These are phyloP conservation scores for Anguilla marmorata DNA, from an alignment of 2,797 vertebrate genomes.

Conservation along the genomic window DNA sequence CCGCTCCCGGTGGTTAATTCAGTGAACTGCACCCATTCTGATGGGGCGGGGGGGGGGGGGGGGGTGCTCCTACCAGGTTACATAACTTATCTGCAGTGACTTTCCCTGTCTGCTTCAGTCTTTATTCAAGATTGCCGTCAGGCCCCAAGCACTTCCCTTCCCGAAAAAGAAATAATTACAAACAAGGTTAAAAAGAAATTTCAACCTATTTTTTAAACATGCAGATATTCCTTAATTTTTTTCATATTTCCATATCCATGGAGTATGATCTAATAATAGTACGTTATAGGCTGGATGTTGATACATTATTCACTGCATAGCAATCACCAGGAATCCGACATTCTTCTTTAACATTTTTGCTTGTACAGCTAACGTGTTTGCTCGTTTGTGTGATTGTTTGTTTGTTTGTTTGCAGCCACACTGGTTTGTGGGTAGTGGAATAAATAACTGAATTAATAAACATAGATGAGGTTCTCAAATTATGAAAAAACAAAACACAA, in stretches of 20 bases:
- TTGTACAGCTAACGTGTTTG: neutral
- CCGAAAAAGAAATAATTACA: neutral
- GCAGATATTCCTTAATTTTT: neutral
- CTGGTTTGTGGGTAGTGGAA: neutral
- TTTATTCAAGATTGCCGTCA: slow-evolving; percentile 30
- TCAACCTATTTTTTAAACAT: neutral
- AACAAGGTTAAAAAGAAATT: neutral
- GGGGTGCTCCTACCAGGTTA: slow-evolving; percentile 41
- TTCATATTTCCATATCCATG: neutral
- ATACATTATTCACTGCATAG: neutral
- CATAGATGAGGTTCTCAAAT: slow-evolving; percentile 8
- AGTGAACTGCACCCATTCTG: slow-evolving; percentile 40
- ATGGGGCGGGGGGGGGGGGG: neutral
- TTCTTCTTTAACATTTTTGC: slow-evolving; percentile 7
- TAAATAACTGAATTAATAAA: slow-evolving; percentile 12
- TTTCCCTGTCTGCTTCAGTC: slow-evolving; percentile 37
- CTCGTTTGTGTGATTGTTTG: neutral
- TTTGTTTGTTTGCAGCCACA: slow-evolving; percentile 13
- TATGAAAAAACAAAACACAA: neutral
- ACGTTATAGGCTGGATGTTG: neutral
- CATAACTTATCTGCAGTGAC: slow-evolving; percentile 50
- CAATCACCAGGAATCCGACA: neutral
- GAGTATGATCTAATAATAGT: neutral
- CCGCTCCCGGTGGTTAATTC: slow-evolving; percentile 49
- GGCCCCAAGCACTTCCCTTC: neutral